These are phyloP conservation scores for Tolypeutes matacus DNA, from an alignment of 2,797 vertebrate genomes.

Conservation along the genomic window DNA sequence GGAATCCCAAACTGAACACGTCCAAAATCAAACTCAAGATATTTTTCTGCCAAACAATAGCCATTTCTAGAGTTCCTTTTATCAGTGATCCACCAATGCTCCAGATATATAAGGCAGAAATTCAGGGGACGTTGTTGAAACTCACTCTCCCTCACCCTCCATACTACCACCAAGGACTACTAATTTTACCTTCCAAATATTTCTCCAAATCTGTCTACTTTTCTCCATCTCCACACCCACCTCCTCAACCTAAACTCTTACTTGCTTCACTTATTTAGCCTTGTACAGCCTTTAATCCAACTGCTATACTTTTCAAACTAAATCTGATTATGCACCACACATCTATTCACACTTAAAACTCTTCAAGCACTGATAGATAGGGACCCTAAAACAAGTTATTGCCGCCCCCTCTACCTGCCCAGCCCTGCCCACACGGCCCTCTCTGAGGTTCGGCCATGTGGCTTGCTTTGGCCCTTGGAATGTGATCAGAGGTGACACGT, in stretches of 20 bases:
- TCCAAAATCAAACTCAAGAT: neutral
- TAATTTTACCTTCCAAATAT: neutral
- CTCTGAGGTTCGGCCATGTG: neutral
- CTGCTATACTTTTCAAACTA: neutral
- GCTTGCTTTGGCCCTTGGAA: neutral
- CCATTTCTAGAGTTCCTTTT: neutral
- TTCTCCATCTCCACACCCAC: neutral
- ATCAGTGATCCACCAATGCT: fast-evolving
- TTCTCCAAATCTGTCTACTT: neutral
- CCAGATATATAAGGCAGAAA: neutral
- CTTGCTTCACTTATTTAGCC: too few species aligned
- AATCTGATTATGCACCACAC: neutral
- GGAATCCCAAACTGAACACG: neutral
- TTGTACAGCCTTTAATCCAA: too few species aligned
- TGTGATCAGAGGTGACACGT: neutral
- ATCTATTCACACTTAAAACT: neutral
- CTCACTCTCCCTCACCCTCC: neutral
- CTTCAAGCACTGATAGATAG: neutral
- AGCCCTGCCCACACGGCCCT: too few species aligned
- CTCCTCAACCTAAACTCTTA: neutral
- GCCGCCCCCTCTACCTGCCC: neutral
- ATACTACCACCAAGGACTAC: neutral
- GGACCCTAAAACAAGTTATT: too few species aligned
- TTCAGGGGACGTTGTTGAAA: neutral
- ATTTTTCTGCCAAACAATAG: neutral